Evolutionary conservation across 2,113 vertebrate species (phyloP), one percentile per base, ranked within the genome.

Genomic region (Odontophorus gujanensis): DNA sequence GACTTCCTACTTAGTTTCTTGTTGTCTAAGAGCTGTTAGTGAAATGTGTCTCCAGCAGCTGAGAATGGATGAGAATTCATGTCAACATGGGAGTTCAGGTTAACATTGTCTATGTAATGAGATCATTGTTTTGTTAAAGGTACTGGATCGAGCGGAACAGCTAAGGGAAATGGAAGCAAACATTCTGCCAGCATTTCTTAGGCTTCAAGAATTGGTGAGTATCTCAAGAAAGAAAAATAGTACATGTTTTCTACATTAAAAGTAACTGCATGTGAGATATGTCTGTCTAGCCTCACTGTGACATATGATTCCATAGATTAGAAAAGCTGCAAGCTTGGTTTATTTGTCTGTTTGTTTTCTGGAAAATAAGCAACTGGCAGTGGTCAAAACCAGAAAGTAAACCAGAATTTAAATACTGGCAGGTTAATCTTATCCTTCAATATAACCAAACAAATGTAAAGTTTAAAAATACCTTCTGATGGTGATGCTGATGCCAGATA

Each of bases 201-300:
- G 99, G 47, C 98, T 99, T 83, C 99, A 99, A 67, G 99, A 99
- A 94, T 75, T 99, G 98, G 99, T 99, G 97, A 98, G 98, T 97
- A 50, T 87, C 47, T 82, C 28, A 82, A 14, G 42, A 67, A 77
- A 92, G 55, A 58, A n/a, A 58, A 18, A 16, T 24, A 4, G 43
- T 0, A 0, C 28, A 3, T 9, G 25, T 91, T 59, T 76, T 61
- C 34, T 85, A 34, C 6, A 16, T 58, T 69, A 18, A 72, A 61
- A 47, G 13, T 66, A 57, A 32, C 3, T 58, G 42, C 62, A 47
- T 7, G 3, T 0, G 1, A 69, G 26, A 2, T 58, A 5, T 85
- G 14, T 81, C 45, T 11, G 11, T 58, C 11, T 26, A 26, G 17
- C 38, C 13, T 91, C 18, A 45, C 63, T 7, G 68, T 77, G 22